Evolutionary conservation across 2,888 invertebrate genomes (phyloP), one percentile per base, ranked within the genome.

Genomic region (Lasioglossum morio): DNA sequence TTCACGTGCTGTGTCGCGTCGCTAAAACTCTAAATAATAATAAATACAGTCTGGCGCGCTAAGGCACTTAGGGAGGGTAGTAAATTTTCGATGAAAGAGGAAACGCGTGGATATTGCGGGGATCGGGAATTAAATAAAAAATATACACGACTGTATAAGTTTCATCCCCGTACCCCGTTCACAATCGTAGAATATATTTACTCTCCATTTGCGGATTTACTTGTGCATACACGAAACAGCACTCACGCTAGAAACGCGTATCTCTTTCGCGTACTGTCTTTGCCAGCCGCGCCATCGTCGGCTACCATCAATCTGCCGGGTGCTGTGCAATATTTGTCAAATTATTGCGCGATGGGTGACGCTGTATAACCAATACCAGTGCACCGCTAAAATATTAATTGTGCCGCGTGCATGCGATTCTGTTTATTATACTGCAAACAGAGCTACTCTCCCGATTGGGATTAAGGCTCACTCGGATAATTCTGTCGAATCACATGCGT

Each of bases 181-280:
- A 69, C 84, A 87, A 86, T 89, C 87, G 77, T 79, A 60, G 90
- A 84, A 88, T 90, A 89, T 90, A 85, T 90, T 89, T 90, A 85
- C 87, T 80, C 86, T 93, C 90, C 91, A 92, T 92, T 92, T 91
- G 88, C 93, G 92, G 92, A 94, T 94, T 94, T 93, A 90, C 92
- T 92, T 91, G 91, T 90, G 92, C 92, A 90, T 93, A 94, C 94
- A 93, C 91, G 93, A 90, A 94, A 94, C 92, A 92, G 92, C 94
- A 94, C 94, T 94, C 93, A 91, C 89, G 89, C 84, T 86, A 86
- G 85, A 77, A 85, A 60, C 84, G 84, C 86, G 69, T 89, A 87
- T 91, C 88, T 90, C 91, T 84, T 87, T 82, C 76, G 84, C 88
- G 77, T 70, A 75, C 82, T 78, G 74, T 40, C 48, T 66, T 66